These are phyloP conservation scores for Harpagifer antarcticus DNA, from an alignment of 2,797 vertebrate genomes.

Conservation along the genomic window DNA sequence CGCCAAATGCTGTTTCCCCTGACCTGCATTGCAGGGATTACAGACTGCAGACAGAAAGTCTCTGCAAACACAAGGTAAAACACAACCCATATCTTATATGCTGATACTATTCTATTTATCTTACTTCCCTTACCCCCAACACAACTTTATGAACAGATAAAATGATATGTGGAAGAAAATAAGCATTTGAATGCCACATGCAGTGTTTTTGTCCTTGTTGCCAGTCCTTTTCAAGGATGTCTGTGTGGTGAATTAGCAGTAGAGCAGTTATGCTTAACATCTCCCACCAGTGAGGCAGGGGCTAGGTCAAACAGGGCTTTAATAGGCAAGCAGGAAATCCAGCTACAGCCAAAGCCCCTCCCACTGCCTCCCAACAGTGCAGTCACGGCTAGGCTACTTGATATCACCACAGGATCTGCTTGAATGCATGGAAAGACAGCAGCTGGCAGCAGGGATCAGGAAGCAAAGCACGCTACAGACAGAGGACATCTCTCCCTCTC, in stretches of 20 bases:
- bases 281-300: constrained; percentile 43
- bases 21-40: constrained; percentile 39
- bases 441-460: constrained; percentile 78
- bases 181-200: constrained; percentile 5
- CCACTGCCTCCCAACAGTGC: constrained; percentile 58
- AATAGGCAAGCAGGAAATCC: constrained; percentile 68
- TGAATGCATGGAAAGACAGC: constrained; percentile 69
- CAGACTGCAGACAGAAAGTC: constrained; percentile 24
- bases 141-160: not conserved
- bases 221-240: constrained; percentile 21
- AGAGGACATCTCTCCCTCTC: constrained; percentile 66
- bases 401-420: constrained; percentile 74
- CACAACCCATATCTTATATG: not conserved
- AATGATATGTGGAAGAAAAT: not conserved
- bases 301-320: constrained; percentile 42
- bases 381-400: constrained; percentile 66
- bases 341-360: constrained; percentile 55
- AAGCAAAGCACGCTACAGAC: constrained; percentile 63
- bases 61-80: constrained; percentile 16
- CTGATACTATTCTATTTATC: not conserved
- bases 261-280: constrained; percentile 45
- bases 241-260: constrained; percentile 49
- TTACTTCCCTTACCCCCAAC: not conserved
- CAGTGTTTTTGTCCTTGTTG: constrained; percentile 13
- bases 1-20: constrained; percentile 24